phyloP scores from a whole-genome alignment of 2,888 invertebrate genomes.

The Scaptomyza reducta region DNA sequence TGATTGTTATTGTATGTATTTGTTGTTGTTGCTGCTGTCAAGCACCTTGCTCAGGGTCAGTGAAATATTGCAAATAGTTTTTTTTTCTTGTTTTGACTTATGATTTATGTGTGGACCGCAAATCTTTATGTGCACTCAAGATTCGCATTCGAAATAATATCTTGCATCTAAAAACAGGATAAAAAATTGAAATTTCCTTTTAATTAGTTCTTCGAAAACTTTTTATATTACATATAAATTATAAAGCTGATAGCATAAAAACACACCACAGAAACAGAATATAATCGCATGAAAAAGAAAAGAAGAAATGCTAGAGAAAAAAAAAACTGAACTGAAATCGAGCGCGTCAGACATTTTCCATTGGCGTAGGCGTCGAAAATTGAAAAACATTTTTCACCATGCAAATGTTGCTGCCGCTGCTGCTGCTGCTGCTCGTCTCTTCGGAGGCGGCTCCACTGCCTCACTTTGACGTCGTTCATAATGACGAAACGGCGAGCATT shows the following conservation, averaged over 20 bases:
- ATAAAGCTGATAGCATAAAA: conserved; percentile 59
- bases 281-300: conserved; percentile 4
- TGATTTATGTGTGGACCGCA: conserved; percentile 64
- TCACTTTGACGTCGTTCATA: conserved; percentile 70
- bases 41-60: conserved; percentile 70
- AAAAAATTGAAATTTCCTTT: conserved; percentile 27
- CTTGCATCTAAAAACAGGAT: conserved; percentile 23
- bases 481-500: conserved; percentile 67
- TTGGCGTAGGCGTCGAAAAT: conserved; percentile 69
- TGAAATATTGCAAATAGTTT: conserved; percentile 57
- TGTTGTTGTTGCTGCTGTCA: conserved; percentile 56
- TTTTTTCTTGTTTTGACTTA: conserved; percentile 29
- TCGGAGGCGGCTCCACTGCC: conserved; percentile 18
- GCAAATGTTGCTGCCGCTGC: conserved; percentile 54
- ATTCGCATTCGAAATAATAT: conserved; percentile 42
- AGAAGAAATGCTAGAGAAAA: conserved; percentile 16
- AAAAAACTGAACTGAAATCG: conserved; percentile 52
- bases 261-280: conserved; percentile 4
- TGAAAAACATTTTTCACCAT: conserved; percentile 72
- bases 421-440: conserved; percentile 26
- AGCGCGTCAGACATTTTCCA: conserved; percentile 65
- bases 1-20: conserved; percentile 45
- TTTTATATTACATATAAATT: conserved; percentile 60
- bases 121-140: conserved; percentile 52
- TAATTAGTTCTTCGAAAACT: conserved; percentile 38